Evolutionary conservation across 2,888 invertebrate species (phyloP), one percentile per base, ranked within the genome.

Genomic region (Amblyteles armatorius): DNA sequence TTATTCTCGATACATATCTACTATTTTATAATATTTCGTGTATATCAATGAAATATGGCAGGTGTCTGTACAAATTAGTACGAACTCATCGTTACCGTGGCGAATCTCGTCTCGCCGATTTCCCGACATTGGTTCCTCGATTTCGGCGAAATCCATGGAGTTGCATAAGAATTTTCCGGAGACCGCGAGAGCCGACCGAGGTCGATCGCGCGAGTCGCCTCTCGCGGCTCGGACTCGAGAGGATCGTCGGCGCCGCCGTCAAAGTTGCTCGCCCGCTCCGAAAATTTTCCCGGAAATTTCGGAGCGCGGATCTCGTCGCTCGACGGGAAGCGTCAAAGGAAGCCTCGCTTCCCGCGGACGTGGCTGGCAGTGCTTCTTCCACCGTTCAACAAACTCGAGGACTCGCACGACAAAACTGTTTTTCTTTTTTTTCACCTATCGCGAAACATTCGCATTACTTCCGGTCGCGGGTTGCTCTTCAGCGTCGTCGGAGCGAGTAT

Each of bases 11-110:
- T 89, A 74, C 86, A 79, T 87, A 87, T 83, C 86, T 65, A 87
- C 86, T 88, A 86, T 87, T 86, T 79, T 83, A 57, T 71, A 84
- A 82, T 83, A 78, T 82, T 79, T 77, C 44, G 80, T 80, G 76
- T 83, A 83, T 84, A 84, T 79, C 83, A 85, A 68, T 81, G 82
- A 83, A 83, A 84, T 86, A 86, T 84, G 86, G 83, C 84, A 84
- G 85, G 86, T 84, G 83, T 86, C 86, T 86, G 85, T 86, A 86
- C 86, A 86, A 77, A 82, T 79, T 85, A 74, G 69, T 79, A 81
- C 83, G 73, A 73, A 74, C 78, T 79, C 48, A 40, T 77, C 50
- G 65, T 79, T 74, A 65, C 26, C 22, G 57, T 57, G 57, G 48
- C 57, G 7, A 74, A 74, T 69, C 4, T 57, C 68, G n/a, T 69